phyloP scores from a whole-genome alignment of 2,797 vertebrate genomes.

The Anableps anableps region DNA sequence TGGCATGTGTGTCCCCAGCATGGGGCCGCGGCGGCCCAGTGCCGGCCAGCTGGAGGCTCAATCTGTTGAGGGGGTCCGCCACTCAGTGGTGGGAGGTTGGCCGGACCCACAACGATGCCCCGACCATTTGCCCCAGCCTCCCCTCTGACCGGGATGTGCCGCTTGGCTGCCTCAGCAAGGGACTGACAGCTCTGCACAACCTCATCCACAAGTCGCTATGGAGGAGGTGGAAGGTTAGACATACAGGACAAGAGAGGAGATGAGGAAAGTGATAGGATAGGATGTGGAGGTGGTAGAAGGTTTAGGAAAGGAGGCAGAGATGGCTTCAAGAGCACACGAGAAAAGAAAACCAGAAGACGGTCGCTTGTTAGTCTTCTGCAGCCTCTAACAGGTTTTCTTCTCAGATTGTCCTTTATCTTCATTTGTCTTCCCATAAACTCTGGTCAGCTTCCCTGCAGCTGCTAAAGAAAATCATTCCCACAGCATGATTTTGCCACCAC shows the following conservation, averaged over 20 bases:
- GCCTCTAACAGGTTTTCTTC: background rate
- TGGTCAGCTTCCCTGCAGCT: background rate
- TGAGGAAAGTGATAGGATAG: slow-evolving; percentile 17
- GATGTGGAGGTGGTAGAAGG: slow-evolving; percentile 39
- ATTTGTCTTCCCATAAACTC: background rate
- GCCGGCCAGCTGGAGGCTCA: slow-evolving; percentile 84
- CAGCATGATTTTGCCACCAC: background rate
- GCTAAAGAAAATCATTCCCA: background rate
- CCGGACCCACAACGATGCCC: slow-evolving; percentile 67
- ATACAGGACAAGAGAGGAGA: background rate
- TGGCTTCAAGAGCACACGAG: slow-evolving; percentile 53
- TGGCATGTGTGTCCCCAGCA: slow-evolving; percentile 83
- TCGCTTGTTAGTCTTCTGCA: background rate
- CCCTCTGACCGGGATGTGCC: slow-evolving; percentile 66
- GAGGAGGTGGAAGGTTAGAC: slow-evolving; percentile 30
- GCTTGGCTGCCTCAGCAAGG: slow-evolving; percentile 75
- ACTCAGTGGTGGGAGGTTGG: slow-evolving; percentile 68
- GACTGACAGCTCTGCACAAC: slow-evolving; percentile 71
- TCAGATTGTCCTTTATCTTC: background rate
- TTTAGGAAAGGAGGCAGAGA: slow-evolving; percentile 40
- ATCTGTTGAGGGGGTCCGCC: slow-evolving; percentile 80
- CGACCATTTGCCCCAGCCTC: slow-evolving; percentile 74
- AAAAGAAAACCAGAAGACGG: slow-evolving; percentile 26
- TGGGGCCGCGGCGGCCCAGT: slow-evolving; percentile 73
- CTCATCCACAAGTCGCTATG: slow-evolving; percentile 46